Base-by-base conservation (phyloP, 2,113 vertebrate genomes). In the Monopterus albus region DNA sequence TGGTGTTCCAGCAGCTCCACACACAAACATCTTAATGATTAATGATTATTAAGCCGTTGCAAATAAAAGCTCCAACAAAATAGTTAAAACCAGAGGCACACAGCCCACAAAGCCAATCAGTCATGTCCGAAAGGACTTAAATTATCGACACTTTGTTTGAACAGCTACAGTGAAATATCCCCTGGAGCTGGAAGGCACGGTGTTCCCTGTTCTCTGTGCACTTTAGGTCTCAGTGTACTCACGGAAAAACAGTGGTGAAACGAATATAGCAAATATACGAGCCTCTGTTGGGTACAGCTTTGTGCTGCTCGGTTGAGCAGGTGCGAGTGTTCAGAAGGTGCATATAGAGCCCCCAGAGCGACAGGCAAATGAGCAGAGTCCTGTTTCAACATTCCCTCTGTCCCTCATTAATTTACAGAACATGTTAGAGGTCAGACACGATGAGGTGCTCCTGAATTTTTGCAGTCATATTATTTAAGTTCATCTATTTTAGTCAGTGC, bases 1-100 rank as follows among this genome's bases (percentile, higher is more conserved):
- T 28, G 21, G 72, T 31, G 80, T 78, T 80, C 43, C 63, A 55
- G 67, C 83, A 67, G 74, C 76, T 58, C 77, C 45, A 6, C 81
- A 78, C 79, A 70, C 85, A 92, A 91, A 92, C 90, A 92, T 84
- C 76, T 40, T 79, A 67, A 75, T 90, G 91, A 93, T 87, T 88
- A 81, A 92, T 92, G 88, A 82, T 90, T 84, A 92, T 92, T 82
- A 91, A 91, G 88, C 58, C 47, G 12, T 20, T 51, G 83, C 84
- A 83, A 89, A 87, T 89, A 90, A 88, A 87, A 84, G 45, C 77
- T 20, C 58, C 20, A 59, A 79, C 76, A 80, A 85, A 87, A 88
- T 92, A 88, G 91, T 92, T 91, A 90, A 89, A 89, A 79, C 76
- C 82, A 68, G 80, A 72, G 64, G 72, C 79, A 20, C 60, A 11